These are phyloP conservation scores for Enoplosus armatus DNA, from an alignment of 2,797 vertebrate species.

Conservation along the genomic window DNA sequence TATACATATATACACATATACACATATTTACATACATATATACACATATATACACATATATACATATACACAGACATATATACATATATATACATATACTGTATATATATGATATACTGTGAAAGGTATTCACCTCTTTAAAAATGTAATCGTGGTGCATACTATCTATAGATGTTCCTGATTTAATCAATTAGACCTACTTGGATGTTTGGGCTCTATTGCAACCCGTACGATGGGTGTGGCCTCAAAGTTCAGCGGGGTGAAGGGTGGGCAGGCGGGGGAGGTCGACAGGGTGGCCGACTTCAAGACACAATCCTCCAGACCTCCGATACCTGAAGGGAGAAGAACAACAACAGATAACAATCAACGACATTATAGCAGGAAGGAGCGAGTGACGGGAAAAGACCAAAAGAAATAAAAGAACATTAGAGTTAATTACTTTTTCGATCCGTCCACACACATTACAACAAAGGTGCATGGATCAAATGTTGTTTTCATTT, in stretches of 20 bases:
- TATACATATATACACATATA: too few species aligned
- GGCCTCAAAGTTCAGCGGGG: slow-evolving; percentile 94
- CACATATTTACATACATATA: too few species aligned
- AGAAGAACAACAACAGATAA: not conserved
- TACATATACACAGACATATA: too few species aligned
- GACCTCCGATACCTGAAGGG: slow-evolving; percentile 90
- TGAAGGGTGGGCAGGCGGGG: slow-evolving; percentile 92
- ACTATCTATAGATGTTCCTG: not conserved
- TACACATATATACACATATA: too few species aligned
- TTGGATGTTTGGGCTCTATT: slow-evolving; percentile 94
- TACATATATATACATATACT: too few species aligned
- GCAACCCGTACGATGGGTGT: slow-evolving; percentile 95
- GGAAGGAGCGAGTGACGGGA: not conserved
- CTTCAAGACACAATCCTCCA: slow-evolving; percentile 93
- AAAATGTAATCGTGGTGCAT: not conserved
- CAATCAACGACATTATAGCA: not conserved
- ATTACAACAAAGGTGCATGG: too few species aligned
- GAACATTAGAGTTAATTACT: not conserved
- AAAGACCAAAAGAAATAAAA: not conserved
- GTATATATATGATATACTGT: not conserved
- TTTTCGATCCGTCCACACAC: too few species aligned
- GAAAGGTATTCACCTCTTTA: not conserved
- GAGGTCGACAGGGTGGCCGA: slow-evolving; percentile 93
- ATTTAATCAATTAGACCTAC: slow-evolving; percentile 82
- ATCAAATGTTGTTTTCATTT: too few species aligned